Base-by-base conservation (phyloP, 2,113 vertebrate genomes). In the Struthidea cinerea region DNA sequence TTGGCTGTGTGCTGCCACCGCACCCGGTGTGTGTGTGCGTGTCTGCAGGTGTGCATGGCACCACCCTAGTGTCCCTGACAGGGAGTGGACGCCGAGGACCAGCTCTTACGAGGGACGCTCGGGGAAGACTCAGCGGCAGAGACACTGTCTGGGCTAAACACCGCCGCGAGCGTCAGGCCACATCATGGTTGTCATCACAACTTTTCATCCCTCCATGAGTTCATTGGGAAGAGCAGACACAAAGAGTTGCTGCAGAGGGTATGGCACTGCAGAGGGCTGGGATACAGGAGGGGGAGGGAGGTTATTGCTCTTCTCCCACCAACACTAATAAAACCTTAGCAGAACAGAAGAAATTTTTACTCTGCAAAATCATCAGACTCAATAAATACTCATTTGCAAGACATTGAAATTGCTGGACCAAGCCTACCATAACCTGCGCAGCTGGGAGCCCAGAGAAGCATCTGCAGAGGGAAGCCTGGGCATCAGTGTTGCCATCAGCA, bases 391-490 rank as follows among this genome's bases (percentile, higher is more conserved):
- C 39, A 56, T 85, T 81, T 80, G 21, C 57, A 84, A 80, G 56
- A 68, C 24, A 42, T 27, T 67, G 44, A 56, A 89, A 81, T 32
- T 33, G 71, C 68, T 33, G 49, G 76, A 83, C 28, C 39, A 44
- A 77, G 47, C 50, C 60, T 71, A 65, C 41, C 70, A 50, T 21
- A 76, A 42, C 23, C 30, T 35, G 39, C 67, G 33, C 65, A 75
- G 87, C 47, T 3, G 0, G 50, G 8, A 92, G 63, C 75, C 55
- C 6, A 0, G 56, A 47, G 52, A 52, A 84, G 74, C 6, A 7
- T 80, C 77, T 87, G 87, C 70, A 64, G 46, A 68, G 70, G 49
- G 74, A 82, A 93, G 49, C 52, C 81, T 59, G 63, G 70, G 27
- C 78, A 80, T 74, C 44, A 52, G 33, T 6, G 17, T 2, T 75